Percentiles rank a stretch among this genome's conserved stretches.
Conservation (phyloP, 2,113 vertebrate species). For the Eclectus roratus region DNA sequence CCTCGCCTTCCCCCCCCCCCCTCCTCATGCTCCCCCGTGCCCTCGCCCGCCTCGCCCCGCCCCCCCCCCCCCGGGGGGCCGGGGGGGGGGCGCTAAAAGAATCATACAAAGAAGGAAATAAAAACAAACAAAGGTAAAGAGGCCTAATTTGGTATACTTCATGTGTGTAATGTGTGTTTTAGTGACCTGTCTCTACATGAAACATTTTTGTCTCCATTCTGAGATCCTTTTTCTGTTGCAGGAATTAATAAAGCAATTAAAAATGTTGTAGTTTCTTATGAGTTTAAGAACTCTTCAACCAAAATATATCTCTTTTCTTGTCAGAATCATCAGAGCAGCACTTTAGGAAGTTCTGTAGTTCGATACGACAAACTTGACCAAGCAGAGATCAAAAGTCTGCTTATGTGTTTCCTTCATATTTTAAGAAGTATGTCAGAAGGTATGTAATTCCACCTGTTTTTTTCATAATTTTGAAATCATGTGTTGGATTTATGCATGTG, state of each 20-base stretch:
- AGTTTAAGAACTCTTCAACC: background rate
- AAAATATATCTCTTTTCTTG: constrained; percentile 28
- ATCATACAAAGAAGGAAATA: background rate
- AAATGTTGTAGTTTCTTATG: background rate
- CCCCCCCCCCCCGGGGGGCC: too few relatives aligned
- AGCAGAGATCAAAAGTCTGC: constrained; percentile 91
- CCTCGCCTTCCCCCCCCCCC: too few relatives aligned
- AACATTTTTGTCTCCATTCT: background rate
- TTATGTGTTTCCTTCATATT: constrained; percentile 97
- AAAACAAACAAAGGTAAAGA: background rate
- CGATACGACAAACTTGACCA: constrained; percentile 97
- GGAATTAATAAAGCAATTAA: constrained; percentile 14
- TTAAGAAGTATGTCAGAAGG: constrained; percentile 99
- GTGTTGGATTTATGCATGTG: background rate
- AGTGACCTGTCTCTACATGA: background rate
- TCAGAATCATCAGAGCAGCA: constrained; percentile 82
- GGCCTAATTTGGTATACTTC: background rate
- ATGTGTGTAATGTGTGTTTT: background rate
- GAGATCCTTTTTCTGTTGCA: constrained; percentile 7
- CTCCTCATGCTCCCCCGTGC: too few relatives aligned
- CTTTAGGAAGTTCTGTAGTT: constrained; percentile 84
- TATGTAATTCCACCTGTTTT: constrained; percentile 58
- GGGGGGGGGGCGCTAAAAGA: background rate
- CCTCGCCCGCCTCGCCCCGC: too few relatives aligned
- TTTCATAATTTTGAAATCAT: background rate